Evolutionary conservation across 2,888 invertebrate species (phyloP).

Genomic region (Tiliacea citrago): DNA sequence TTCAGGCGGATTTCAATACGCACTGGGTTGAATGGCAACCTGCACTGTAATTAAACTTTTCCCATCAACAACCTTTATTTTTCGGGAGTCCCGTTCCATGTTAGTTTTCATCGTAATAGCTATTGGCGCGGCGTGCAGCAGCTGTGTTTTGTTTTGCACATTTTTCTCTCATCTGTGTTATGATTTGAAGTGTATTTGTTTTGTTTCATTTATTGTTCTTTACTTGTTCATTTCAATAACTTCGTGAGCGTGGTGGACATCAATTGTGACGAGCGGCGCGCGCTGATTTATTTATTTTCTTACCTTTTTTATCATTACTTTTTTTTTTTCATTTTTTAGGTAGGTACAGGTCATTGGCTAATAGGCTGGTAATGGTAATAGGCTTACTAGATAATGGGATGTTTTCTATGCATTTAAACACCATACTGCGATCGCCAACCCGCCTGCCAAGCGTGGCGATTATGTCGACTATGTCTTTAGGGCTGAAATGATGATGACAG

Average conservation of each 20-base stretch:
- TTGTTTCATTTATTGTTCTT: no score
- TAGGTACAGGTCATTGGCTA: no score
- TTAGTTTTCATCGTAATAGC: neutral
- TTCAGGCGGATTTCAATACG: neutral
- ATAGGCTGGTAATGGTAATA: no score
- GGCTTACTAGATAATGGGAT: no score
- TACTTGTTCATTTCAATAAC: neutral
- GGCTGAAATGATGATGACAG: no score
- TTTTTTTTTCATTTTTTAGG: no score
- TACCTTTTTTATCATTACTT: neutral
- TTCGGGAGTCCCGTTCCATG: constrained; percentile 1
- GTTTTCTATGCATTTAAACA: no score
- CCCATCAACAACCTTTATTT: neutral
- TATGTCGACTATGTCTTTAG: no score
- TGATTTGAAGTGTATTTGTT: neutral
- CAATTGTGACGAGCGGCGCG: neutral
- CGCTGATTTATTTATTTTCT: no score
- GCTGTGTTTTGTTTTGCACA: no score
- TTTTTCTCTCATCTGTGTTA: neutral
- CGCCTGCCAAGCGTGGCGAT: no score
- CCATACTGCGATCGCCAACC: no score
- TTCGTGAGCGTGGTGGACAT: neutral
- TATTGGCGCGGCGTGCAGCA: neutral
- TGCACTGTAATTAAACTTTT: neutral
- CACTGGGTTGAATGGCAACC: neutral